Percentiles rank a stretch among this genome's conserved stretches.
These are phyloP conservation scores for Anguilla obscura DNA, from an alignment of 2,797 vertebrate species.

Conservation along the genomic window DNA sequence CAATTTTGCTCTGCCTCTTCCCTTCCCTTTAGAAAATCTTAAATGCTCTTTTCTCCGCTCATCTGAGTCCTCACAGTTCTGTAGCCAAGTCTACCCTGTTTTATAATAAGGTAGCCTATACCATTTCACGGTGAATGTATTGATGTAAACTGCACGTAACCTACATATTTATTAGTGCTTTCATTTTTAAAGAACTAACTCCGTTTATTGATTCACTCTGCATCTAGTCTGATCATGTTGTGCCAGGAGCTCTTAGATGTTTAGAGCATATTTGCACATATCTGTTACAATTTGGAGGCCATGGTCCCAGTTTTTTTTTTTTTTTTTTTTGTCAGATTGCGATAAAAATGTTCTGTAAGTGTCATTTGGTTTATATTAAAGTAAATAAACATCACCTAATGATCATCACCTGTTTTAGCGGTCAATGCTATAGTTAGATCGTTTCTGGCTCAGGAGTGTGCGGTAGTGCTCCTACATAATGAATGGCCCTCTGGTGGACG, in stretches of 20 bases:
- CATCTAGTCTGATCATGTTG: background rate
- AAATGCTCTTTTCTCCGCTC: conserved; percentile 1
- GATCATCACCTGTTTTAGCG: background rate
- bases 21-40: conserved; percentile 13
- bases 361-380: background rate
- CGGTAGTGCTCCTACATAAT: background rate
- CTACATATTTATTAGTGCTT: background rate
- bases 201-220: background rate
- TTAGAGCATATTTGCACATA: background rate
- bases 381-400: background rate
- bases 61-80: background rate
- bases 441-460: background rate
- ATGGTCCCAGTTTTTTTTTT: background rate
- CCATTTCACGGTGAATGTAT: conserved; percentile 3
- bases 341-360: background rate
- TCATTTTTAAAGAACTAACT: background rate
- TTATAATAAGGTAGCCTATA: background rate
- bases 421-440: background rate
- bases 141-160: background rate
- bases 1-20: conserved; percentile 11
- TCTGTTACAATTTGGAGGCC: background rate
- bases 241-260: background rate
- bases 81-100: background rate
- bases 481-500: conserved; percentile 11
- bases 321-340: background rate